These are phyloP conservation scores for Vespertilio murinus DNA, from an alignment of 2,797 vertebrate species.

Conservation along the genomic window DNA sequence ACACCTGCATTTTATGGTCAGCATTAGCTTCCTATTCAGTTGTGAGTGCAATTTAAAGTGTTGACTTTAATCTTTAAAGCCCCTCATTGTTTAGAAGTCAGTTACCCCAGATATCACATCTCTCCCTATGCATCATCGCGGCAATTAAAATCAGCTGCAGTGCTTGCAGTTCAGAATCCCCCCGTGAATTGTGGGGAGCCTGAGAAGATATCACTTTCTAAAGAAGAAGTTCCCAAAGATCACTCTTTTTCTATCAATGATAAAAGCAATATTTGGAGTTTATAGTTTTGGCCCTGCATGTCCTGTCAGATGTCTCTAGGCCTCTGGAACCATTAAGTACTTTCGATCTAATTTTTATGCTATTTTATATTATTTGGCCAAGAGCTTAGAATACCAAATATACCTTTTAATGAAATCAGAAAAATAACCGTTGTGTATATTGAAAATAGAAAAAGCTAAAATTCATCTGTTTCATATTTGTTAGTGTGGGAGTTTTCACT, in stretches of 20 bases:
- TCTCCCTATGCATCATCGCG: slow-evolving; percentile 65
- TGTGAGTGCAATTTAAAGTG: slow-evolving; percentile 59
- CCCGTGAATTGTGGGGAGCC: slow-evolving; percentile 42
- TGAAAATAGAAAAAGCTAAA: slow-evolving; percentile 67
- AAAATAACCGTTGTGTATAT: slow-evolving; percentile 44
- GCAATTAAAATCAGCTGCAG: slow-evolving; percentile 72
- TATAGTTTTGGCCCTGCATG: background rate
- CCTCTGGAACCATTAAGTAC: slow-evolving; percentile 24
- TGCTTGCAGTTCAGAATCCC: background rate
- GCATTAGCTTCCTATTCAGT: slow-evolving; percentile 54
- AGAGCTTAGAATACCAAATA: slow-evolving; percentile 59
- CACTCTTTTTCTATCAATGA: slow-evolving; percentile 32
- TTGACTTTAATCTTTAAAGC: slow-evolving; percentile 78
- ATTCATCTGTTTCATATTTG: slow-evolving; percentile 76
- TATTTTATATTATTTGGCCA: slow-evolving; percentile 31
- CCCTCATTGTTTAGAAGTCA: slow-evolving; percentile 60
- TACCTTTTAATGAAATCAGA: slow-evolving; percentile 62
- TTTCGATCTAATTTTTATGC: slow-evolving; percentile 55
- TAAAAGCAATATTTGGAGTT: slow-evolving; percentile 42
- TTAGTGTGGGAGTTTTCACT: slow-evolving; percentile 75
- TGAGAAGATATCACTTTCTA: slow-evolving; percentile 52
- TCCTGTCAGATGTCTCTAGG: background rate
- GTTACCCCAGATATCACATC: slow-evolving; percentile 60
- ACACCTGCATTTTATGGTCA: slow-evolving; percentile 57
- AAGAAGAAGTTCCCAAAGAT: slow-evolving; percentile 43